These are phyloP conservation scores for Astropecten irregularis DNA, from an alignment of 53 echinoderm and acorn worm species.

Conservation along the genomic window DNA sequence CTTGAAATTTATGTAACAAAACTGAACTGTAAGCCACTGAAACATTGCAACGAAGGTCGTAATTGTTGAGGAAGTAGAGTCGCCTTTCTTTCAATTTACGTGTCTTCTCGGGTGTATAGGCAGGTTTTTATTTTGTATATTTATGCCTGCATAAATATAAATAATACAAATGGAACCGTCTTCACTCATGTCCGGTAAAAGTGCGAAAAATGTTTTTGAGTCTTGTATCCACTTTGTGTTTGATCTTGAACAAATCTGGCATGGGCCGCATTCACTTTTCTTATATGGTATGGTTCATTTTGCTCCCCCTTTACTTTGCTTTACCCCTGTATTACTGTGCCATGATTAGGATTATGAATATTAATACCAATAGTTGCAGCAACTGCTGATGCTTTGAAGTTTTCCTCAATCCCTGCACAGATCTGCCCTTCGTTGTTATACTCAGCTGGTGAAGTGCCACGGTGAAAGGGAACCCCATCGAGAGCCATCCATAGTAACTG, in stretches of 20 bases:
- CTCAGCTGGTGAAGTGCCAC: not conserved
- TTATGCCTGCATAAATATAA: conserved; percentile 11
- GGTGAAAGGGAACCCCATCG: too few species aligned
- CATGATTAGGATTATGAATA: too few species aligned
- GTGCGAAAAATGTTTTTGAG: not conserved
- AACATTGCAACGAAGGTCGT: not conserved
- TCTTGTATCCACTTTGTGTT: not conserved
- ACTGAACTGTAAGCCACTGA: not conserved
- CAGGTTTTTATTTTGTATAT: not conserved
- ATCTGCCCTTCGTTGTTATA: not conserved
- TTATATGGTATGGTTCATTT: not conserved
- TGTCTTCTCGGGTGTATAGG: conserved; percentile 4
- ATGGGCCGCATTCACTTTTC: conserved; percentile 6
- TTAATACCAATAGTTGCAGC: not conserved
- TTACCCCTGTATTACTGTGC: too few species aligned
- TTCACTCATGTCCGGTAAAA: not conserved
- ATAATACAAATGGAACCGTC: not conserved
- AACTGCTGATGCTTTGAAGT: not conserved
- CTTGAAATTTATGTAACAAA: not conserved
- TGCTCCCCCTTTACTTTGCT: not conserved
- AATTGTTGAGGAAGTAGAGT: not conserved
- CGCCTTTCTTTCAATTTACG: not conserved
- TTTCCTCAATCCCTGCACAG: not conserved
- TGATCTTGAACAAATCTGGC: not conserved
- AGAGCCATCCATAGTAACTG: too few species aligned